These are phyloP conservation scores for Metalampra italica DNA, from an alignment of 2,888 invertebrate genomes.

Conservation along the genomic window DNA sequence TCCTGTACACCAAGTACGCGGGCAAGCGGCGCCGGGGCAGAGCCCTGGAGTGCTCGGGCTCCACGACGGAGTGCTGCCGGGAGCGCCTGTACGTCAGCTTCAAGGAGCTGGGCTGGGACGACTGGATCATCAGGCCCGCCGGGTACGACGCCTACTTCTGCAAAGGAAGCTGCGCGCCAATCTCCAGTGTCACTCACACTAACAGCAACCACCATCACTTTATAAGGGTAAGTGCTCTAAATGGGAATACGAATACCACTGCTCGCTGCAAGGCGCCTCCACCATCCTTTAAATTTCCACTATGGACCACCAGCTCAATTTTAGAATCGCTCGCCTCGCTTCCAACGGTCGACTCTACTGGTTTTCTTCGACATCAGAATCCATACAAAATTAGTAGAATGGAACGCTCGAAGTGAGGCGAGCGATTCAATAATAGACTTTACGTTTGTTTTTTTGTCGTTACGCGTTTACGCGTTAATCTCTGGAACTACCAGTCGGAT, in stretches of 20 bases:
- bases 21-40: conserved; percentile 81
- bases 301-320: too few relatives aligned
- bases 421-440: too few relatives aligned
- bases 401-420: too few relatives aligned
- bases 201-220: conserved; percentile 83
- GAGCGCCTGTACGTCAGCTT: conserved; percentile 91
- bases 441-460: too few relatives aligned
- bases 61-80: conserved; percentile 87
- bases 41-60: conserved; percentile 82
- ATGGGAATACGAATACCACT: not conserved
- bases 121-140: conserved; percentile 90
- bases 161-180: conserved; percentile 87
- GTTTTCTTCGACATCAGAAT: too few relatives aligned
- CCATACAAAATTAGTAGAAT: too few relatives aligned
- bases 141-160: conserved; percentile 94
- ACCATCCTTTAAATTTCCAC: too few relatives aligned
- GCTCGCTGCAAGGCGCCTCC: too few relatives aligned
- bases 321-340: too few relatives aligned
- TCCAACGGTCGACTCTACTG: too few relatives aligned
- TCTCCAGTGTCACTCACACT: conserved; percentile 82
- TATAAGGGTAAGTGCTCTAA: conserved; percentile 81
- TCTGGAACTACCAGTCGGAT: too few relatives aligned
- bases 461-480: too few relatives aligned
- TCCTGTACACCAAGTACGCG: conserved; percentile 86
- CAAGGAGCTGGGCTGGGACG: conserved; percentile 91